A percentile compares a stretch with the other conserved stretches of the same genome.
phyloP scores from a whole-genome alignment of 2,113 vertebrate species.

The Myanophis thanlyinensis region DNA sequence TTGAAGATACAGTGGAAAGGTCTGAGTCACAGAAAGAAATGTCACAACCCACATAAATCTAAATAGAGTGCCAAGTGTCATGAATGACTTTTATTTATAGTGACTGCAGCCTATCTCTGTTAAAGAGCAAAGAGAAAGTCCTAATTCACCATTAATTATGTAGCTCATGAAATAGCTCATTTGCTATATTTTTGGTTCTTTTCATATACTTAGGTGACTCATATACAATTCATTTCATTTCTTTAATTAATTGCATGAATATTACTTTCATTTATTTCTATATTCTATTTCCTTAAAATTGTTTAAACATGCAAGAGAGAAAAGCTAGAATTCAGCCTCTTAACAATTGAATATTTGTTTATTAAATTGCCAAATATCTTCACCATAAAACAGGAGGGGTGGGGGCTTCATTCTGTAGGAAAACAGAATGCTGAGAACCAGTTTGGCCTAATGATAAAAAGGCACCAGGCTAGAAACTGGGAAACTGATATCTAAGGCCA shows the following conservation, averaged over 20 bases:
- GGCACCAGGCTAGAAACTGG: neutral
- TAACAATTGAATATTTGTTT: neutral
- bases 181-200: neutral
- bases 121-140: neutral
- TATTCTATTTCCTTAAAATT: neutral
- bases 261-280: neutral
- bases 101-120: neutral
- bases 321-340: neutral
- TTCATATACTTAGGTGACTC: accelerated
- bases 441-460: neutral
- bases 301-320: neutral
- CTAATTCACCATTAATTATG: neutral
- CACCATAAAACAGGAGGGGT: neutral
- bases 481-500: neutral
- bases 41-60: neutral
- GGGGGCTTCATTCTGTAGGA: neutral
- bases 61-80: neutral
- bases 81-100: neutral
- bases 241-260: neutral
- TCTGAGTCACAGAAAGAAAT: neutral
- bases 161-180: neutral
- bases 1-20: neutral
- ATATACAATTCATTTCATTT: accelerated
- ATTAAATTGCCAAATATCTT: neutral
- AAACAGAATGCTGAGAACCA: neutral